These are phyloP conservation scores for Malacoraja senta DNA, from an alignment of 2,797 vertebrate species.

Conservation along the genomic window DNA sequence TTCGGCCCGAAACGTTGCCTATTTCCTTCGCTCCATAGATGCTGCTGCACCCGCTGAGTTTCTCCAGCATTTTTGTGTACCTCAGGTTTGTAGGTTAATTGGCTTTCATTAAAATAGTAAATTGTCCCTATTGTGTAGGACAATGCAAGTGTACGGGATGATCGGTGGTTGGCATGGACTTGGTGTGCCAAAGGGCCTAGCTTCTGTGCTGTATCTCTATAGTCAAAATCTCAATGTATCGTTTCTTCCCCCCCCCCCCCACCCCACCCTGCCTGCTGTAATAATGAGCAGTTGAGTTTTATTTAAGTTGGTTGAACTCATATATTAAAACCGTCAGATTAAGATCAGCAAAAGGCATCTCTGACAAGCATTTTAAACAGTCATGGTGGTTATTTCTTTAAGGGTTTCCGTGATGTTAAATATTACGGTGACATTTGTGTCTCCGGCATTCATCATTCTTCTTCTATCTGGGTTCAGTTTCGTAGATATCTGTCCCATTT, in stretches of 20 bases:
- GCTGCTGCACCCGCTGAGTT: too few relatives aligned
- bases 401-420: neutral
- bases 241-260: too few relatives aligned
- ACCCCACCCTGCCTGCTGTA: neutral
- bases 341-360: neutral
- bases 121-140: too few relatives aligned
- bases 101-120: too few relatives aligned
- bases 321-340: neutral
- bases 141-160: too few relatives aligned
- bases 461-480: neutral
- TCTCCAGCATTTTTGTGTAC: too few relatives aligned
- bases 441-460: neutral
- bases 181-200: too few relatives aligned
- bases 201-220: too few relatives aligned
- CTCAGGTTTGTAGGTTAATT: too few relatives aligned
- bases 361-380: neutral
- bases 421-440: neutral
- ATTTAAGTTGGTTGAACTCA: neutral
- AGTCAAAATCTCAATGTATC: neutral
- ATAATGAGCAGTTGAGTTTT: neutral
- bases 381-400: neutral
- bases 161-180: too few relatives aligned
- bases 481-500: neutral
- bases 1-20: too few relatives aligned
- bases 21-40: too few relatives aligned